These are phyloP conservation scores for Cyanistes caeruleus DNA, from an alignment of 2,113 vertebrate species.

Conservation along the genomic window DNA sequence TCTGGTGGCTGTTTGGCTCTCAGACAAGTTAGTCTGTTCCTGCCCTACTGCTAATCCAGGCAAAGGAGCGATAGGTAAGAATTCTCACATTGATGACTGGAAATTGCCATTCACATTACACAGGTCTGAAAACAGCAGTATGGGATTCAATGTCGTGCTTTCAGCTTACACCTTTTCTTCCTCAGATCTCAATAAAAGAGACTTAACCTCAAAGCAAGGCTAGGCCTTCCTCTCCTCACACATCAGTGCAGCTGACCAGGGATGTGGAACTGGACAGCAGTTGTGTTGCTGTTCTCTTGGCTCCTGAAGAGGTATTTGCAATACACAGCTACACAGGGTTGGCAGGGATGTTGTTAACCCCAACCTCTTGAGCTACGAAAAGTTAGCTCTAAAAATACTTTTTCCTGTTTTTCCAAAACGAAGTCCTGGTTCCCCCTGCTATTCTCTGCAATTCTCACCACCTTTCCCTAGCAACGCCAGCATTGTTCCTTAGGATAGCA, in stretches of 20 bases:
- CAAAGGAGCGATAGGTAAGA: background rate
- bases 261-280: background rate
- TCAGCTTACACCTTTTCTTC: background rate
- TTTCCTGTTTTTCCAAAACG: background rate
- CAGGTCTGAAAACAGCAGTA: background rate
- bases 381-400: background rate
- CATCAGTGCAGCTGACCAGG: background rate
- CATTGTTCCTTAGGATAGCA: background rate
- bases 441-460: background rate
- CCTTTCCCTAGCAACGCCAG: background rate
- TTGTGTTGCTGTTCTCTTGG: accelerated
- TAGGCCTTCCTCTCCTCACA: background rate
- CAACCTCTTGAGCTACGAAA: background rate
- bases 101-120: background rate
- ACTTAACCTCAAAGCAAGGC: background rate
- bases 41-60: background rate
- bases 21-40: background rate
- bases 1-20: background rate
- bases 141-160: background rate
- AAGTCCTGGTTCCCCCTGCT: background rate
- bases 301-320: background rate
- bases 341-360: background rate
- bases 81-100: background rate
- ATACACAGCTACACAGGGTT: background rate
- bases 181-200: background rate